Conservation (phyloP, 2,888 invertebrate genomes). For the Nineta flava region DNA sequence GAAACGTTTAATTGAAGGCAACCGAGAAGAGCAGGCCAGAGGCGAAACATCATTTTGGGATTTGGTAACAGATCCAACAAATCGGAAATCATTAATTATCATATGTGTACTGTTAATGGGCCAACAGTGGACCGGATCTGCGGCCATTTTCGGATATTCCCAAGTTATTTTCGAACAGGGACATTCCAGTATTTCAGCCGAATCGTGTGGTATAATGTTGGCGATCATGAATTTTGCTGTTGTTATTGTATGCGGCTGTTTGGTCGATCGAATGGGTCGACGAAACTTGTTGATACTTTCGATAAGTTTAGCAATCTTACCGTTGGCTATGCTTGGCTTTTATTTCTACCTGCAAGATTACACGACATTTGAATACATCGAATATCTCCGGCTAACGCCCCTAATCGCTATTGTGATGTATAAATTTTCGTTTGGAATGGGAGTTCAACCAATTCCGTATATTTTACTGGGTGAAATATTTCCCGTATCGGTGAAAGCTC, state of each 20-base stretch:
- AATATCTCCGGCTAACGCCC: too few relatives aligned
- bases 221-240: slow-evolving; percentile 33
- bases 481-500: too few relatives aligned
- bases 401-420: too few relatives aligned
- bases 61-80: slow-evolving; percentile 33
- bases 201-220: neutral
- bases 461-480: too few relatives aligned
- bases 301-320: too few relatives aligned
- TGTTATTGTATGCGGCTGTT: slow-evolving; percentile 30
- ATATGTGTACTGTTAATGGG: slow-evolving; percentile 33
- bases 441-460: too few relatives aligned
- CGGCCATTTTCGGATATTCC: slow-evolving; percentile 37
- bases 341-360: too few relatives aligned
- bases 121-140: slow-evolving; percentile 33
- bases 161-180: slow-evolving; percentile 24
- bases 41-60: slow-evolving; percentile 15
- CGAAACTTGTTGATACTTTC: too few relatives aligned
- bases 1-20: slow-evolving; percentile 19
- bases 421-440: too few relatives aligned
- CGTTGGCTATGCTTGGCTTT: too few relatives aligned
- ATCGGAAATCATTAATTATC: slow-evolving; percentile 40
- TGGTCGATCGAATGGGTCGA: too few relatives aligned
- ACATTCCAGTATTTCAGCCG: slow-evolving; percentile 21
- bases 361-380: too few relatives aligned
- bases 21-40: slow-evolving; percentile 26